Evolutionary conservation across 2,113 vertebrate genomes (phyloP).

Genomic region (Dinomys branickii): DNA sequence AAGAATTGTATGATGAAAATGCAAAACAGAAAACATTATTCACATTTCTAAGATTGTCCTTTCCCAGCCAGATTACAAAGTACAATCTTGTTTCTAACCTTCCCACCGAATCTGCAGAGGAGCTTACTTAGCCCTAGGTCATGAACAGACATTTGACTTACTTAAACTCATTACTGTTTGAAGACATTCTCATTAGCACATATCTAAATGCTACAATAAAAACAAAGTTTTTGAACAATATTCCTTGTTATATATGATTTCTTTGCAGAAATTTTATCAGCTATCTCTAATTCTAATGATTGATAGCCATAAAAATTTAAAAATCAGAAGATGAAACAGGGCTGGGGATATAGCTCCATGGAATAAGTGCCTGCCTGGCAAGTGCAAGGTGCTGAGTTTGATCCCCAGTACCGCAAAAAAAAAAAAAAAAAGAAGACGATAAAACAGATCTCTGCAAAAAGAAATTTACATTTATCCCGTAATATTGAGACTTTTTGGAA

Average conservation of each 20-base stretch:
- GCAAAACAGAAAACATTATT: neutral
- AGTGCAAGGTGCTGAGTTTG: no score
- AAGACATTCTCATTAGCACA: conserved; percentile 47
- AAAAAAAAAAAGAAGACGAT: no score
- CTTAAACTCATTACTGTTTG: neutral
- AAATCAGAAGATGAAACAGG: neutral
- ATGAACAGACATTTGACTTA: neutral
- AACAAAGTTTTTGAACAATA: neutral
- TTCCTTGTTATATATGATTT: conserved; percentile 14
- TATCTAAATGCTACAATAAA: conserved; percentile 7
- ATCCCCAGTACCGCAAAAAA: no score
- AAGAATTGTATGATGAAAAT: conserved; percentile 31
- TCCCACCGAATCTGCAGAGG: neutral
- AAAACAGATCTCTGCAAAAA: neutral
- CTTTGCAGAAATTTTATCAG: conserved; percentile 66
- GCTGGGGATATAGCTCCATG: no score
- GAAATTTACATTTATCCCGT: conserved; percentile 49
- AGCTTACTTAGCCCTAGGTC: neutral
- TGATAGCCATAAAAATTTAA: conserved; percentile 56
- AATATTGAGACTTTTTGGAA: conserved; percentile 66
- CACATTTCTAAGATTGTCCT: neutral
- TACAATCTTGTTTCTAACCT: neutral
- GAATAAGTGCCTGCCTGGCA: no score
- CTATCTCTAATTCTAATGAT: conserved; percentile 50
- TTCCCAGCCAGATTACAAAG: neutral